These are phyloP conservation scores for Diarsia mendica DNA, from an alignment of 2,888 invertebrate genomes.

Conservation along the genomic window DNA sequence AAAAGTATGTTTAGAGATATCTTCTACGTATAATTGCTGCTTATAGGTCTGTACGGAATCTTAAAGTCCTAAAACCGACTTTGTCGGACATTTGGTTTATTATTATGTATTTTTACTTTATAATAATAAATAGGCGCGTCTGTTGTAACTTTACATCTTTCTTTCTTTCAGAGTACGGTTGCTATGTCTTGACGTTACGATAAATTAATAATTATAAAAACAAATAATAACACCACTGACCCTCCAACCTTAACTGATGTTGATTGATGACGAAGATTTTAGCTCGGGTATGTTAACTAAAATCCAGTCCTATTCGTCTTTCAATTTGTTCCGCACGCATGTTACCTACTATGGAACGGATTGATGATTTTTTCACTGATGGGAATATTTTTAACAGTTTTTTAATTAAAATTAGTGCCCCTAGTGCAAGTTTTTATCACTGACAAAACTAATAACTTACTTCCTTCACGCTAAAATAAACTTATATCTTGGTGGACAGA, in stretches of 20 bases:
- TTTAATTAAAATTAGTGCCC: too few relatives aligned
- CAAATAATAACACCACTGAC: background rate
- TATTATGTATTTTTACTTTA: too few relatives aligned
- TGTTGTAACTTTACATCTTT: background rate
- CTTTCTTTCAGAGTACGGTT: background rate
- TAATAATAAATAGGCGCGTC: background rate
- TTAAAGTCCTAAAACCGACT: too few relatives aligned
- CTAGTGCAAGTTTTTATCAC: too few relatives aligned
- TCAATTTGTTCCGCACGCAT: constrained; percentile 43
- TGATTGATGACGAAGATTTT: constrained; percentile 11
- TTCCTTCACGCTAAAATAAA: too few relatives aligned
- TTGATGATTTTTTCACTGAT: background rate
- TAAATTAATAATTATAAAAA: background rate
- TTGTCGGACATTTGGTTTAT: too few relatives aligned
- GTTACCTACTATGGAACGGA: constrained; percentile 1
- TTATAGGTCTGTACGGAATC: too few relatives aligned
- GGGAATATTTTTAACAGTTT: background rate
- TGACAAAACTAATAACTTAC: too few relatives aligned
- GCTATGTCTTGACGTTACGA: background rate
- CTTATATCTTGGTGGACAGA: too few relatives aligned
- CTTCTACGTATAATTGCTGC: too few relatives aligned
- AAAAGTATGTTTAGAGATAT: background rate
- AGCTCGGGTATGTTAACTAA: constrained; percentile 5
- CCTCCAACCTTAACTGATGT: constrained; percentile 22
- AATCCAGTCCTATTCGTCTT: constrained; percentile 6